Conservation (phyloP, 2,888 invertebrate species). For the Drosophila greeni region DNA sequence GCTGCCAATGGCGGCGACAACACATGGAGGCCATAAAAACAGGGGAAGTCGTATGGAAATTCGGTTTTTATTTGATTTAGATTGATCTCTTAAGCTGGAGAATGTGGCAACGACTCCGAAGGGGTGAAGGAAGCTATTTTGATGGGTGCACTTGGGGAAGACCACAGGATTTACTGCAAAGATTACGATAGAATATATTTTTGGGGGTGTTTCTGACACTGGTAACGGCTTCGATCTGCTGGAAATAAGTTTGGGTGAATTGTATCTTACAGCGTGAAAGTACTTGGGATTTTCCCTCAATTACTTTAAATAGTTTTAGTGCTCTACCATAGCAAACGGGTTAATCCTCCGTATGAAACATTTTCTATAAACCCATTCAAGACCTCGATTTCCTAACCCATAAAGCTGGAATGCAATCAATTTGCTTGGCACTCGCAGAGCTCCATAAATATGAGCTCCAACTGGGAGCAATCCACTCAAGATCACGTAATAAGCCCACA, state of each 20-base stretch:
- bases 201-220: not conserved
- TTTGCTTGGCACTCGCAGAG: constrained; percentile 14
- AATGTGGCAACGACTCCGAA: constrained; percentile 38
- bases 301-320: not conserved
- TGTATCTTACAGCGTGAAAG: too few species aligned
- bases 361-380: not conserved
- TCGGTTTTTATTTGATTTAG: constrained; percentile 66
- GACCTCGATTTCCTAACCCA: not conserved
- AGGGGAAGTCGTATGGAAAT: constrained; percentile 34
- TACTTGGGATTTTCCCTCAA: not conserved
- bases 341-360: not conserved
- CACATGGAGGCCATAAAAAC: constrained; percentile 56
- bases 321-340: not conserved
- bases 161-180: constrained; percentile 25
- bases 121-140: constrained; percentile 10
- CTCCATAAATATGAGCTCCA: constrained; percentile 48
- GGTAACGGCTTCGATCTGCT: not conserved
- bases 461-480: constrained; percentile 38
- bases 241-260: too few species aligned
- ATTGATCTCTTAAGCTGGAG: constrained; percentile 66
- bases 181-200: constrained; percentile 15
- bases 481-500: constrained; percentile 59
- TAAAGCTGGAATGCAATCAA: constrained; percentile 17
- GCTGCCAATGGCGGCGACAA: constrained; percentile 32
- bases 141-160: constrained; percentile 1